phyloP scores from a whole-genome alignment of 2,797 vertebrate genomes.

The Amniataba percoides region DNA sequence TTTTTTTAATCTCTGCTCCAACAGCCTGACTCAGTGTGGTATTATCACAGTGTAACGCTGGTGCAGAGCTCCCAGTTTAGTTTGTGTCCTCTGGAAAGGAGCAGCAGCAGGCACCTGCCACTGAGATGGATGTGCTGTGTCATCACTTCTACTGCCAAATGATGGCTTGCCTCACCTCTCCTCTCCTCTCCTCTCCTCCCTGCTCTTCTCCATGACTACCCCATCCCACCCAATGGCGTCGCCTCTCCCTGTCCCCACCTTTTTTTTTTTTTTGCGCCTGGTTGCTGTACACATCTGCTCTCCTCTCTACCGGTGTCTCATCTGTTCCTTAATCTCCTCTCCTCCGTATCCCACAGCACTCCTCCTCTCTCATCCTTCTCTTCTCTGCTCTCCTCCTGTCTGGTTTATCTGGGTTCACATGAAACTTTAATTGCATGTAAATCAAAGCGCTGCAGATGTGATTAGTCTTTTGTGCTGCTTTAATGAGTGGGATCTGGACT shows the following conservation, averaged over 20 bases:
- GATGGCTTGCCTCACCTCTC: constrained; percentile 65
- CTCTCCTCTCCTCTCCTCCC: constrained; percentile 46
- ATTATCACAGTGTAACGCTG: constrained; percentile 41
- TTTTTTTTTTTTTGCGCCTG: constrained; percentile 23
- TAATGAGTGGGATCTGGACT: constrained; percentile 76
- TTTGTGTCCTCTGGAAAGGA: constrained; percentile 70
- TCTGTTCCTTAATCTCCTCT: constrained; percentile 54
- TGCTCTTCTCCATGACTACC: neutral
- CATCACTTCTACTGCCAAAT: constrained; percentile 77
- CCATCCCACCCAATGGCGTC: neutral
- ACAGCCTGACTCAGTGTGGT: constrained; percentile 34
- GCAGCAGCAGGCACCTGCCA: constrained; percentile 78
- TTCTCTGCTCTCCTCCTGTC: constrained; percentile 32
- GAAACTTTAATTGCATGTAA: constrained; percentile 84
- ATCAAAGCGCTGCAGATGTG: constrained; percentile 79
- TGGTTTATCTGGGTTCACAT: constrained; percentile 74
- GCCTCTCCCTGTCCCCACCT: constrained; percentile 15
- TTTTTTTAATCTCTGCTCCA: constrained; percentile 24
- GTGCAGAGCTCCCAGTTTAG: constrained; percentile 37
- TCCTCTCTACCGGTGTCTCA: constrained; percentile 36
- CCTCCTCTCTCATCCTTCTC: constrained; percentile 12
- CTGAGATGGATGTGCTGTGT: constrained; percentile 78
- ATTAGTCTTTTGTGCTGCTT: constrained; percentile 81
- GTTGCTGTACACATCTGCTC: constrained; percentile 49
- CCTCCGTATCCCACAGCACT: constrained; percentile 16